Percentiles rank a stretch among this genome's conserved stretches.
These are phyloP conservation scores for Crematogaster levior DNA, from an alignment of 2,888 invertebrate genomes.

Conservation along the genomic window DNA sequence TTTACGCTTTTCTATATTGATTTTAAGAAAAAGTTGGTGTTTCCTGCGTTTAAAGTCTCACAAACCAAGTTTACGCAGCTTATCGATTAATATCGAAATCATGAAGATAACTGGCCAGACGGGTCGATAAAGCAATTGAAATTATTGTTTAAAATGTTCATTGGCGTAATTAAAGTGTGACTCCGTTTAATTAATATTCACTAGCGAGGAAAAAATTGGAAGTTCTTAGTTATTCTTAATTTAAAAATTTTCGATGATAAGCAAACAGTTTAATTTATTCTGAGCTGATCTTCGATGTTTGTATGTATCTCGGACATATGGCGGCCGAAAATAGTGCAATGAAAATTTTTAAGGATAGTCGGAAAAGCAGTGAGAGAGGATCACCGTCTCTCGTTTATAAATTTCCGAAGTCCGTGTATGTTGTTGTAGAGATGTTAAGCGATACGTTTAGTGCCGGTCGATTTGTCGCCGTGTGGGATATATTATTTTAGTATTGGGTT, in stretches of 20 bases:
- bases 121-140: no score
- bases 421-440: slow-evolving; percentile 63
- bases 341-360: slow-evolving; percentile 11
- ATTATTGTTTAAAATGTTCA: no score
- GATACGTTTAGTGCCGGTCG: slow-evolving; percentile 59
- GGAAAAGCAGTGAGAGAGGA: slow-evolving; percentile 39
- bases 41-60: no score
- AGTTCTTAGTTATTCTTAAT: no score
- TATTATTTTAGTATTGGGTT: slow-evolving; percentile 81
- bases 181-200: no score
- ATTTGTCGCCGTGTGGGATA: slow-evolving; percentile 75
- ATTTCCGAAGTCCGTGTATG: slow-evolving; percentile 58
- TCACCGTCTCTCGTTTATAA: slow-evolving; percentile 60
- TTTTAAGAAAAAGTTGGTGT: no score
- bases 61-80: no score
- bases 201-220: no score
- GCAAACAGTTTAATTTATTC: neutral
- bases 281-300: neutral
- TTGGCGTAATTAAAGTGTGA: no score
- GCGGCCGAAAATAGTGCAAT: slow-evolving; percentile 6
- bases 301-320: neutral
- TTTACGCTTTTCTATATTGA: no score
- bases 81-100: no score
- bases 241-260: neutral
- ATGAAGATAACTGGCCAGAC: no score